Evolutionary conservation across 1,140 invertebrate species (phyloP), one percentile per base, ranked within the genome.

Genomic region (Dendrolimus kikuchii): DNA sequence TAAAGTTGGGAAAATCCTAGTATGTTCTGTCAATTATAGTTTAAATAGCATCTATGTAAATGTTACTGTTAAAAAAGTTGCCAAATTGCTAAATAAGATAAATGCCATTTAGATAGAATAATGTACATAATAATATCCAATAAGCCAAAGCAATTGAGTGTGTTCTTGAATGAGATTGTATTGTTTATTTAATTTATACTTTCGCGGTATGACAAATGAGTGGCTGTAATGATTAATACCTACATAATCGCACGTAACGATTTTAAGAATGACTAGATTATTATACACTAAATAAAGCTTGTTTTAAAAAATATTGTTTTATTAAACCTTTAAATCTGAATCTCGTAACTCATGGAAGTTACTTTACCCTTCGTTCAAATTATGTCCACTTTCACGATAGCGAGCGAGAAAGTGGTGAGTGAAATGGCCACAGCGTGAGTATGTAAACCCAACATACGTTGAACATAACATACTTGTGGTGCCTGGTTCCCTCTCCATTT

Each of bases 11-110:
- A n/a, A n/a, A 55, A 51, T 52, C 46, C 50, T 63, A 60, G 59
- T 69, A 74, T 79, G 61, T 80, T 78, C 81, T 71, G 82, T 83
- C 82, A 86, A 86, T 86, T 86, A 86, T 75, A 67, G 55, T 74
- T 68, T 71, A 61, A 60, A 73, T 55, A 60, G 68, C 55, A 59
- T 64, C 65, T 76, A 71, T 66, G 62, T 76, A 71, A 76, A 77
- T 75, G 66, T 81, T 79, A 73, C 62, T 63, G 68, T 74, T 76
- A 65, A 51, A 74, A 73, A 72, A 70, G 82, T 86, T 86, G 82
- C 80, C 82, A 86, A 86, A 85, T 68, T 71, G 73, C 74, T 79
- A 79, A 68, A 55, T 79, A 80, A 79, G 68, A 57, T 63, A 66
- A 70, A 73, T 58, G 71, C 74, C 74, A 72, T 63, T 66, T 78